A percentile compares a stretch with the other conserved stretches of the same genome.
Evolutionary conservation across 1,140 invertebrate species (phyloP).

Genomic region (Idris sp.): DNA sequence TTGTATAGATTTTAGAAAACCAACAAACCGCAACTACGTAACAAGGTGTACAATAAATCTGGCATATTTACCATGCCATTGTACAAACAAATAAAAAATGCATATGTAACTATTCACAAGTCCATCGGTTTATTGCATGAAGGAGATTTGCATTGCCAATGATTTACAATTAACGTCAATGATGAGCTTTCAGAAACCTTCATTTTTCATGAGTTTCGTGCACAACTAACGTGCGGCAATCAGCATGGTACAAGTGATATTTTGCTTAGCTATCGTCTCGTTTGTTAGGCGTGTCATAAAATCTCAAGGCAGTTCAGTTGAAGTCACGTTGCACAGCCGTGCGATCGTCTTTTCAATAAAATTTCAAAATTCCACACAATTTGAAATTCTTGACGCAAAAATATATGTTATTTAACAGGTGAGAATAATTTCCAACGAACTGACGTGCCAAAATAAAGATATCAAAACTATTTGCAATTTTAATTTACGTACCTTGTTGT

Average conservation of each 20-base stretch:
- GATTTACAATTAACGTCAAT: constrained; percentile 33
- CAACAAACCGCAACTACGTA: constrained; percentile 4
- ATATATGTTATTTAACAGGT: constrained; percentile 1
- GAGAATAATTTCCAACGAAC: too few species aligned
- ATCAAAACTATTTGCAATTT: constrained; percentile 1
- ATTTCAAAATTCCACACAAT: constrained; percentile 16
- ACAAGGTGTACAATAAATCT: too few species aligned
- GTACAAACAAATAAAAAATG: not conserved
- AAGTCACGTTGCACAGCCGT: constrained; percentile 25
- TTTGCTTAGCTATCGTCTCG: constrained; percentile 38
- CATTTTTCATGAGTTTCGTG: constrained; percentile 30
- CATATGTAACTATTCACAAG: not conserved
- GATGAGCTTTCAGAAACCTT: constrained; percentile 42
- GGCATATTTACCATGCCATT: constrained; percentile 24
- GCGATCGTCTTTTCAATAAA: constrained; percentile 16
- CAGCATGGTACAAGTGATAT: constrained; percentile 34
- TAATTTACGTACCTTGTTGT: too few species aligned
- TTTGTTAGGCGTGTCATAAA: constrained; percentile 29
- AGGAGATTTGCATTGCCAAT: constrained; percentile 43
- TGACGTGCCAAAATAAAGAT: not conserved
- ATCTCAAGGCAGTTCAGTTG: constrained; percentile 29
- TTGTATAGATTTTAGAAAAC: too few species aligned
- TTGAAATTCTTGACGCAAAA: constrained; percentile 6
- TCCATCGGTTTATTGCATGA: constrained; percentile 29
- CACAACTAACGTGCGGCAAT: constrained; percentile 20